Percentiles rank a stretch among this genome's conserved stretches.
Evolutionary conservation across 2,797 vertebrate species (phyloP).

Genomic region (Falco novaeseelandiae): DNA sequence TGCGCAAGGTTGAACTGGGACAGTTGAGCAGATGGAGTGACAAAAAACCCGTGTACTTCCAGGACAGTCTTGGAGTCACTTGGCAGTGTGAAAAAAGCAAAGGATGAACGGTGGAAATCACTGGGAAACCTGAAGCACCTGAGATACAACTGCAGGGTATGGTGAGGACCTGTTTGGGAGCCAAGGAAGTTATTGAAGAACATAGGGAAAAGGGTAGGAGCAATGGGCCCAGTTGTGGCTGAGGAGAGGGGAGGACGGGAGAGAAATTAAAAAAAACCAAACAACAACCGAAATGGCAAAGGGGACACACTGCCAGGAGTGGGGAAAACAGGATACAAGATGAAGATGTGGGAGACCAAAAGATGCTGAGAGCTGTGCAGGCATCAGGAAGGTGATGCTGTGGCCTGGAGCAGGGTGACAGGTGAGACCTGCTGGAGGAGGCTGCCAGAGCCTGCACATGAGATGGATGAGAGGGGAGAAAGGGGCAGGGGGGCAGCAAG

Average conservation of each 20-base stretch:
- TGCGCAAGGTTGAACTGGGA: neutral
- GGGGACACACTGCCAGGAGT: neutral
- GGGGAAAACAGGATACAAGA: neutral
- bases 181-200: neutral
- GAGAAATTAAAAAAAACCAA: neutral
- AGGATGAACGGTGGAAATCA: neutral
- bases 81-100: neutral
- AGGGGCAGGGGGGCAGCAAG: neutral
- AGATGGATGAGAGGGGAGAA: neutral
- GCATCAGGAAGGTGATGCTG: neutral
- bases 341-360: neutral
- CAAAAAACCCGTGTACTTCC: constrained; percentile 23
- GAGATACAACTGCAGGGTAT: neutral
- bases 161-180: neutral
- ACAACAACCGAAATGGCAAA: neutral
- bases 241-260: neutral
- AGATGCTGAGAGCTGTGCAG: neutral
- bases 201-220: neutral
- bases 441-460: neutral
- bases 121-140: neutral
- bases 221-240: neutral
- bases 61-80: neutral
- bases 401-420: neutral
- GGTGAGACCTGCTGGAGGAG: neutral
- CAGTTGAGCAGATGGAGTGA: constrained; percentile 45